Evolutionary conservation across 1,140 invertebrate species (phyloP), one percentile per base, ranked within the genome.

Genomic region (Uloborus diversus): DNA sequence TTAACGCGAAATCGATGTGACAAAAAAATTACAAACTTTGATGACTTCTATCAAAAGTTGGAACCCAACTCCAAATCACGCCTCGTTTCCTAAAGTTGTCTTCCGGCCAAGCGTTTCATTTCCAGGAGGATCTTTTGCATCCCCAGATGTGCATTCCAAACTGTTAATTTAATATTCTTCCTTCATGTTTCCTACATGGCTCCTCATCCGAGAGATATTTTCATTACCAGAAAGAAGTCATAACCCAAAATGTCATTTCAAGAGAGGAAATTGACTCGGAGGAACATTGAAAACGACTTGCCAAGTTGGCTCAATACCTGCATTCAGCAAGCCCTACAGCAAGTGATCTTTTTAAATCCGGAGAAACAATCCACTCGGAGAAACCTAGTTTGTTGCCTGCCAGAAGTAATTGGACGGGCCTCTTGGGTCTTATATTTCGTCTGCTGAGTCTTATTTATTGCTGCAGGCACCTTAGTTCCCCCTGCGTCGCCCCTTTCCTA

Each of bases 391-490:
- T 75, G 57, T 75, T 75, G 71, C 53, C 20, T 49, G 59, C 71
- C 27, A 49, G 30, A 75, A 64, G 42, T 64, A 75, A 64, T 75
- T 75, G 71, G 47, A 75, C 37, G 42, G 47, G 27, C 51, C 71
- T 42, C 71, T 27, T 25, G 71, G 30, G 71, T 64, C 71, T 75
- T 62, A 62, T 75, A 75, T 75, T 64, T 75, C 47, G 71, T 75
- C 71, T 75, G 59, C 71, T 51, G 71, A 71, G 69, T 70, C 69
- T 71, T 71, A 71, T 71, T 71, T 71, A 71, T 71, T 35, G 49
- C 69, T 61, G 53, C 32, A 75, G 71, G 71, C 71, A 75, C 71
- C 71, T 64, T 53, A 20, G 17, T 27, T 61, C 23, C 25, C n/a
- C 37, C 71, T 30, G 27, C 30, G 11, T 56, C n/a, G 1, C 20